Base-by-base conservation (phyloP, 2,797 vertebrate genomes). In the Selene dorsalis region DNA sequence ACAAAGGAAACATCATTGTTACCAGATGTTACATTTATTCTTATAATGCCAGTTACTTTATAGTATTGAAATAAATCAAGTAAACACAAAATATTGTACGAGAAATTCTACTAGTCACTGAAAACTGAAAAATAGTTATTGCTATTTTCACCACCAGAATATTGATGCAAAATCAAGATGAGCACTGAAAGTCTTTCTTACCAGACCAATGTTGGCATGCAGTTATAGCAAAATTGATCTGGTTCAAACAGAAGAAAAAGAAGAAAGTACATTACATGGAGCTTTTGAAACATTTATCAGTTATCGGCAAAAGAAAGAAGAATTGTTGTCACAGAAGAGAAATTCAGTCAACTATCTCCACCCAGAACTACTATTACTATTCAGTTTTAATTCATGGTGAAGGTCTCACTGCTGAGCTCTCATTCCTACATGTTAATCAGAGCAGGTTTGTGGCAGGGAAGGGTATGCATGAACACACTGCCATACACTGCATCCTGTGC, bases 401-500 rank as follows among this genome's bases (percentile, higher is more conserved):
- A 86, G 82, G 83, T 85, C 86, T 87, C 84, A 74, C 64, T 80
- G 81, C 88, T 81, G 50, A 59, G 86, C 77, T 79, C 80, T 61
- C 63, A n/a, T 69, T 88, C 73, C 48, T 62, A 38, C 76, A 41
- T 64, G 50, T 75, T 56, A 53, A 82, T 69, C 77, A 83, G 79
- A 88, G 84, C 69, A 75, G 80, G 79, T 70, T 85, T 83, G 87
- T 91, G 84, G 85, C 91, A 85, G 89, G 88, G 85, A 89, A 85
- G 85, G 79, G 90, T 87, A 89, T 84, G 84, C 91, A 90, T 88
- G 89, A 84, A 91, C 87, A 90, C 85, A 90, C 89, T 91, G 91
- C 92, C 92, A 90, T 88, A 89, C 86, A 88, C 87, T 88, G 90
- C 91, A 87, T 90, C 87, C 87, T 91, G 91, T 90, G 91, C 88